A percentile compares a stretch with the other conserved stretches of the same genome.
Evolutionary conservation across 2,113 vertebrate species (phyloP).

Genomic region (Pavo muticus): DNA sequence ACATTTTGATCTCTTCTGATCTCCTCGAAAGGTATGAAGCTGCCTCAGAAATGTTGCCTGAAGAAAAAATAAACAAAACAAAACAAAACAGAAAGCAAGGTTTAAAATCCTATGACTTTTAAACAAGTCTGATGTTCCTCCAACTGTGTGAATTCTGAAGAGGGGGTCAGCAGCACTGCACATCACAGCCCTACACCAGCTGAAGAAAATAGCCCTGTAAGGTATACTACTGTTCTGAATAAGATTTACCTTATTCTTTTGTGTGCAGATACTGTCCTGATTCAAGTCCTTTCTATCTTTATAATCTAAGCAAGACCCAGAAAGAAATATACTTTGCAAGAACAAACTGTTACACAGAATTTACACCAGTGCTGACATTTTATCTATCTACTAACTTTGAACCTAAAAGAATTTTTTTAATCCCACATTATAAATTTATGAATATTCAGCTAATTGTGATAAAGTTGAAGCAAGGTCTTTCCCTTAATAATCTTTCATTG

Average conservation of each 20-base stretch:
- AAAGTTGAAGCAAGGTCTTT: not conserved
- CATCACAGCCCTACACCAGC: not conserved
- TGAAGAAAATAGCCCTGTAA: not conserved
- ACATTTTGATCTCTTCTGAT: not conserved
- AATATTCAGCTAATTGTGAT: not conserved
- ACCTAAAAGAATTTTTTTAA: not conserved
- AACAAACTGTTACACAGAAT: not conserved
- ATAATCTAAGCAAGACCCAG: not conserved
- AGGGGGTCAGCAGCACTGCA: not conserved
- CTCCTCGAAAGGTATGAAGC: not conserved
- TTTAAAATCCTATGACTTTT: not conserved
- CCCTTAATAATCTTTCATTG: not conserved
- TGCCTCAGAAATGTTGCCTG: not conserved
- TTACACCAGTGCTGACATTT: not conserved
- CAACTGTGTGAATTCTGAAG: not conserved
- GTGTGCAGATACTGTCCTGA: not conserved
- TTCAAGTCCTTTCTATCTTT: not conserved
- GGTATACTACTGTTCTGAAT: not conserved
- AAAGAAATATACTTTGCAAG: not conserved
- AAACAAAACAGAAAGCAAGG: not conserved
- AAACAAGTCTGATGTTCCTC: not conserved
- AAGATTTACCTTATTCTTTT: not conserved
- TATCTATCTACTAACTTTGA: not conserved
- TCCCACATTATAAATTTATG: not conserved
- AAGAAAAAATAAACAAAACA: slow-evolving; percentile 23